These are phyloP conservation scores for Zaprionus nigranus DNA, from an alignment of 1,140 invertebrate species.

Conservation along the genomic window DNA sequence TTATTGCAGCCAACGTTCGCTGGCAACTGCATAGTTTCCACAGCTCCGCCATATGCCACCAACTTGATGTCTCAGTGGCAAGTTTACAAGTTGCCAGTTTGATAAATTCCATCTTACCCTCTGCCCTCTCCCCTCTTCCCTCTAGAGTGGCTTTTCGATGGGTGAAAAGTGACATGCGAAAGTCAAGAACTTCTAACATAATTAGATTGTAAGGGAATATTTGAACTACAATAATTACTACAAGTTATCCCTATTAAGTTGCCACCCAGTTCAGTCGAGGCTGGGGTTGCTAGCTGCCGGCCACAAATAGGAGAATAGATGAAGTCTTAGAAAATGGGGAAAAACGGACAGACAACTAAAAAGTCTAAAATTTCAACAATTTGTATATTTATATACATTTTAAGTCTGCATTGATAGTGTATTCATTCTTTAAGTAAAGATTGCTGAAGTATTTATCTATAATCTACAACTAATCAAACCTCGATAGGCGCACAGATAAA, in stretches of 20 bases:
- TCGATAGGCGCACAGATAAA: too few relatives aligned
- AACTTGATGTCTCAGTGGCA: not conserved
- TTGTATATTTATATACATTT: too few relatives aligned
- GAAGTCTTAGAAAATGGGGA: too few relatives aligned
- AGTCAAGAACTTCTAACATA: not conserved
- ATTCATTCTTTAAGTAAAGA: too few relatives aligned
- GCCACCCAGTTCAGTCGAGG: not conserved
- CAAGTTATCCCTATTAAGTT: not conserved
- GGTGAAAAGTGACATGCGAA: not conserved
- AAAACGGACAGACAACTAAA: too few relatives aligned
- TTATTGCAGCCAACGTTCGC: not conserved
- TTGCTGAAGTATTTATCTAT: too few relatives aligned
- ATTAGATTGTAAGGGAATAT: not conserved
- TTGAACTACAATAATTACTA: not conserved
- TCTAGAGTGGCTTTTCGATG: not conserved
- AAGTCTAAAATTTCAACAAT: too few relatives aligned
- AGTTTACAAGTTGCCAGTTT: slow-evolving; percentile 4
- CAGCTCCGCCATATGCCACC: slow-evolving; percentile 3
- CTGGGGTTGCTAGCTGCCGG: too few relatives aligned
- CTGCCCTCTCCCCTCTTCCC: not conserved
- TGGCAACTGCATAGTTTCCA: not conserved
- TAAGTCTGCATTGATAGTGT: too few relatives aligned
- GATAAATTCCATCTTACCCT: not conserved
- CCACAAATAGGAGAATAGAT: too few relatives aligned
- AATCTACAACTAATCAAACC: too few relatives aligned